Conservation (phyloP, 2,888 invertebrate species). For the Patella ulyssiponensis region DNA sequence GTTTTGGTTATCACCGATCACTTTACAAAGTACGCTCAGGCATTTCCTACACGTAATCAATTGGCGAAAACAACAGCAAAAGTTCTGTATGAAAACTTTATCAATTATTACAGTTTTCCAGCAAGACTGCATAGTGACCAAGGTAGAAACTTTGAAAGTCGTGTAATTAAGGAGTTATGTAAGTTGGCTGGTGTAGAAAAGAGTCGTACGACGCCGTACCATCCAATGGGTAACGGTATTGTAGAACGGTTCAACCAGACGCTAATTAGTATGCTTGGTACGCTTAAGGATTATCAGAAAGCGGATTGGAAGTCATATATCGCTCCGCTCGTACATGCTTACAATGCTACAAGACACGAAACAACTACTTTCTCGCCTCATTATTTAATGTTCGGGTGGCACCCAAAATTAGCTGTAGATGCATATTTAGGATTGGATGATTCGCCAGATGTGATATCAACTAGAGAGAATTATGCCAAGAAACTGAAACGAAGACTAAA, state of each 20-base stretch:
- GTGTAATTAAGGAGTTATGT: conserved; percentile 4
- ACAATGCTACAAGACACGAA: background rate
- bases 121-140: background rate
- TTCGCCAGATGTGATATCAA: background rate
- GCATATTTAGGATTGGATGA: background rate
- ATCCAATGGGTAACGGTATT: background rate
- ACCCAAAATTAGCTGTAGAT: conserved; percentile 1
- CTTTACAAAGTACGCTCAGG: conserved; percentile 22
- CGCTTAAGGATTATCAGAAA: background rate
- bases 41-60: conserved; percentile 32
- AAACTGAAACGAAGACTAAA: background rate
- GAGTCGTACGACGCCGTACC: background rate
- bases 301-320: background rate
- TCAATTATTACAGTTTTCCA: background rate
- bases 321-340: background rate
- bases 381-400: background rate
- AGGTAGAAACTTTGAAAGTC: background rate
- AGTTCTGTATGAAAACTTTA: background rate
- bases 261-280: background rate
- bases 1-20: conserved; percentile 27
- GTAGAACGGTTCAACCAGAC: background rate
- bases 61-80: conserved; percentile 16
- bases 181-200: conserved; percentile 20
- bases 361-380: background rate
- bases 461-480: background rate